These are phyloP conservation scores for Agriopis marginaria DNA, from an alignment of 2,888 invertebrate species.

Conservation along the genomic window DNA sequence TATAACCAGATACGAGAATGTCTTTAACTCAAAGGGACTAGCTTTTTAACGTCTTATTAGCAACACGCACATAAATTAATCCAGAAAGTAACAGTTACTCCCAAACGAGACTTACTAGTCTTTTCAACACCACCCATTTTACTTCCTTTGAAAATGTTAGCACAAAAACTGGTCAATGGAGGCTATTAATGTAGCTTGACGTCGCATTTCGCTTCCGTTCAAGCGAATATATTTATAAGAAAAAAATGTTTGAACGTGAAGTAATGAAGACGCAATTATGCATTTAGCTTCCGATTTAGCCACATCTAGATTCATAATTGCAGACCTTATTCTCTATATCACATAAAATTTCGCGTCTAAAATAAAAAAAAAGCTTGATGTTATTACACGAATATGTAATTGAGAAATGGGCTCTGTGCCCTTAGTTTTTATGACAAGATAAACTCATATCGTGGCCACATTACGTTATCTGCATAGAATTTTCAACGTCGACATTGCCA, in stretches of 20 bases:
- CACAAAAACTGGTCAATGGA: slow-evolving; percentile 26
- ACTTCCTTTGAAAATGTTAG: slow-evolving; percentile 27
- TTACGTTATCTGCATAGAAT: too few relatives aligned
- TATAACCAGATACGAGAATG: too few relatives aligned
- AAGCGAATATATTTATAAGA: background rate
- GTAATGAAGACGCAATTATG: background rate
- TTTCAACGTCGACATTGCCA: too few relatives aligned
- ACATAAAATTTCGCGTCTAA: too few relatives aligned
- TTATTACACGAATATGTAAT: too few relatives aligned
- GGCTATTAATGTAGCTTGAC: slow-evolving; percentile 21
- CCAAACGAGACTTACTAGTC: slow-evolving; percentile 6
- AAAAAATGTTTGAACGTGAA: slow-evolving; percentile 5
- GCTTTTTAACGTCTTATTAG: slow-evolving; percentile 7
- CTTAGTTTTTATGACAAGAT: too few relatives aligned
- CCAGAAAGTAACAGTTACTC: slow-evolving; percentile 3
- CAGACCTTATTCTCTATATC: too few relatives aligned
- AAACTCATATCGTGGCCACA: too few relatives aligned
- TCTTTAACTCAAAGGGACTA: too few relatives aligned
- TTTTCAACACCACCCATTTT: slow-evolving; percentile 20
- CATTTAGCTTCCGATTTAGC: slow-evolving; percentile 26
- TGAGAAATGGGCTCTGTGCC: too few relatives aligned
- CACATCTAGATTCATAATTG: slow-evolving; percentile 15
- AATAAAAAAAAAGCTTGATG: too few relatives aligned
- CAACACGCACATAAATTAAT: slow-evolving; percentile 4
- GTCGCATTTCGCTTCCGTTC: slow-evolving; percentile 27